These are phyloP conservation scores for Poeciliopsis turrubarensis DNA, from an alignment of 2,113 vertebrate genomes.

Conservation along the genomic window DNA sequence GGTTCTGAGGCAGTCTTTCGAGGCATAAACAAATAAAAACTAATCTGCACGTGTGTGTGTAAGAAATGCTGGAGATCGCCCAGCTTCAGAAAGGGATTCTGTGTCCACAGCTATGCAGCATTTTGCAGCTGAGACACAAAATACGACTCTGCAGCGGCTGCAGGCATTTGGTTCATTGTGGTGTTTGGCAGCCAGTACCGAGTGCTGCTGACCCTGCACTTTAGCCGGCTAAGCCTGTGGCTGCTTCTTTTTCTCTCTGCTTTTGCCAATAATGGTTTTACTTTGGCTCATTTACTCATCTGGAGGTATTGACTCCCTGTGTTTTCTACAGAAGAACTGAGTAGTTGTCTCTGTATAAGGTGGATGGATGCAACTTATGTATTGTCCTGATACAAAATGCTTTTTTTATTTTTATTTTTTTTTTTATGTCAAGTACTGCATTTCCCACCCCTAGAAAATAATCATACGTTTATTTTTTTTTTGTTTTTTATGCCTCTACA, in stretches of 20 bases:
- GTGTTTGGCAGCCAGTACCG: constrained; percentile 57
- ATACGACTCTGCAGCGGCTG: constrained; percentile 53
- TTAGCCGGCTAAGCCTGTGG: constrained; percentile 46
- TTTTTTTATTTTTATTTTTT: too few species aligned
- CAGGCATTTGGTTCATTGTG: constrained; percentile 61
- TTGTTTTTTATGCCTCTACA: neutral
- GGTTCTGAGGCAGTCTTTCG: neutral
- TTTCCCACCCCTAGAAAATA: neutral
- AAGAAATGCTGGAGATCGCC: neutral
- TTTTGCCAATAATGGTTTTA: constrained; percentile 38
- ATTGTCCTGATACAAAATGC: constrained; percentile 1
- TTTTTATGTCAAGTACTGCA: neutral
- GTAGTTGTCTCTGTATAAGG: neutral
- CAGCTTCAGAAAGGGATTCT: neutral
- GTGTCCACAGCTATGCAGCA: constrained; percentile 11
- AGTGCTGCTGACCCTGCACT: constrained; percentile 77
- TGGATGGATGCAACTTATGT: constrained; percentile 5
- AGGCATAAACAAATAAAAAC: neutral
- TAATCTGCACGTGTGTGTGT: neutral
- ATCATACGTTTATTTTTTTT: too few species aligned
- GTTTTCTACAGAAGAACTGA: neutral
- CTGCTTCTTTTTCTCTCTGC: constrained; percentile 37
- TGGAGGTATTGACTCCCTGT: constrained; percentile 15
- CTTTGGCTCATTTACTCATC: constrained; percentile 48
- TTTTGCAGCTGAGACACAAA: constrained; percentile 36